A percentile compares a stretch with the other conserved stretches of the same genome.
Evolutionary conservation across 35 echinoderm and acorn worm species (phyloP).

Genomic region (Diadema setosum): DNA sequence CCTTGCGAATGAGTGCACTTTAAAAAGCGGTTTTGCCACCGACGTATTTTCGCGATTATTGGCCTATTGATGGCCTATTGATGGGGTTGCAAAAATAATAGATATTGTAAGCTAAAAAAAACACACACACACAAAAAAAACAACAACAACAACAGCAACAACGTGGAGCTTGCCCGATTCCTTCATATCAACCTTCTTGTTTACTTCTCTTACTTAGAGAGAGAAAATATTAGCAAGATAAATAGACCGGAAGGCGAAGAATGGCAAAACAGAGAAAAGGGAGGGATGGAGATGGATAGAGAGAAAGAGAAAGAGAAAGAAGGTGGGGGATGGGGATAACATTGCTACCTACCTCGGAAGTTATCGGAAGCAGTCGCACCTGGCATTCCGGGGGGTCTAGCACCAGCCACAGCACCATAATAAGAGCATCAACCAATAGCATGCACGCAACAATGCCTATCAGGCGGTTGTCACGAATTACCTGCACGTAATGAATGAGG

Average conservation of each 20-base stretch:
- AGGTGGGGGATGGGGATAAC: background rate
- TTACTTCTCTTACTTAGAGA: background rate
- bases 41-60: no score
- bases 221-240: background rate
- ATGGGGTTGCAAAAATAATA: no score
- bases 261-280: no score
- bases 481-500: constrained; percentile 36
- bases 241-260: background rate
- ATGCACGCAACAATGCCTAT: constrained; percentile 51
- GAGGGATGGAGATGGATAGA: background rate
- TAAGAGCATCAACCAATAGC: constrained; percentile 50
- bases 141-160: no score
- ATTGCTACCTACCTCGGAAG: background rate
- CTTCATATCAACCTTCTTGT: background rate
- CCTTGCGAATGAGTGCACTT: no score
- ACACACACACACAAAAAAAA: no score
- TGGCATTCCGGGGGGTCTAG: constrained; percentile 55
- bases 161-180: no score
- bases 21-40: no score
- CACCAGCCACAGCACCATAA: constrained; percentile 64
- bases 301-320: background rate
- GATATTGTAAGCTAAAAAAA: no score
- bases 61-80: no score
- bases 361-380: background rate
- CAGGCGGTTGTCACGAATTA: constrained; percentile 74